Evolutionary conservation across 37 sponge, comb jelly and placozoan genomes (phyloP).

Genomic region (Dysidea cf. avara): DNA sequence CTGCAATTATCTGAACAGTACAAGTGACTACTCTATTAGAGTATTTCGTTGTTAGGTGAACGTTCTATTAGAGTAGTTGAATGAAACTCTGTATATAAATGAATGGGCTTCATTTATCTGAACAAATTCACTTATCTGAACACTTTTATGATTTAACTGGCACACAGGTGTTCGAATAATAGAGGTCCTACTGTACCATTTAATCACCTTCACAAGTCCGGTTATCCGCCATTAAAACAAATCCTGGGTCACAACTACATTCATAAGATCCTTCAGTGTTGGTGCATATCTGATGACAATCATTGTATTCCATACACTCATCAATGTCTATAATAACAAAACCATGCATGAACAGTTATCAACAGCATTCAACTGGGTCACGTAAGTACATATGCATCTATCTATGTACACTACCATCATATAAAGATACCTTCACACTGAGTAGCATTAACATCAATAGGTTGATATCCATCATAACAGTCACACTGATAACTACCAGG

Average conservation of each 20-base stretch:
- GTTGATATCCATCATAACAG: slow-evolving; percentile 29
- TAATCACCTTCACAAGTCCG: slow-evolving; percentile 46
- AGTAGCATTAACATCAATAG: not conserved
- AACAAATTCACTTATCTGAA: no score
- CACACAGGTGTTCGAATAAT: no score
- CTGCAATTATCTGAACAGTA: no score
- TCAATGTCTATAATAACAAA: slow-evolving; percentile 26
- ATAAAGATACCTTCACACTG: slow-evolving; percentile 33
- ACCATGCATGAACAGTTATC: not conserved
- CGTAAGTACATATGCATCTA: not conserved
- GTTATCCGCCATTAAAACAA: slow-evolving; percentile 23
- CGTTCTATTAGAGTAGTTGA: no score
- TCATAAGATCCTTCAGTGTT: slow-evolving; percentile 24
- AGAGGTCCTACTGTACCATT: no score
- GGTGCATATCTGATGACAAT: slow-evolving; percentile 44
- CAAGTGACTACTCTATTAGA: no score
- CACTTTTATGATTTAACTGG: no score
- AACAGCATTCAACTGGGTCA: not conserved
- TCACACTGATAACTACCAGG: slow-evolving; percentile 39
- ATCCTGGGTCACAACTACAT: slow-evolving; percentile 36
- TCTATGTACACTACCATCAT: not conserved
- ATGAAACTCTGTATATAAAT: no score
- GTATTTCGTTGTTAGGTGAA: no score
- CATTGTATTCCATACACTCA: slow-evolving; percentile 35
- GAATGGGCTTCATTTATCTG: no score